phyloP scores from a whole-genome alignment of 2,113 vertebrate genomes.

The Romanogobio albipinnatus region DNA sequence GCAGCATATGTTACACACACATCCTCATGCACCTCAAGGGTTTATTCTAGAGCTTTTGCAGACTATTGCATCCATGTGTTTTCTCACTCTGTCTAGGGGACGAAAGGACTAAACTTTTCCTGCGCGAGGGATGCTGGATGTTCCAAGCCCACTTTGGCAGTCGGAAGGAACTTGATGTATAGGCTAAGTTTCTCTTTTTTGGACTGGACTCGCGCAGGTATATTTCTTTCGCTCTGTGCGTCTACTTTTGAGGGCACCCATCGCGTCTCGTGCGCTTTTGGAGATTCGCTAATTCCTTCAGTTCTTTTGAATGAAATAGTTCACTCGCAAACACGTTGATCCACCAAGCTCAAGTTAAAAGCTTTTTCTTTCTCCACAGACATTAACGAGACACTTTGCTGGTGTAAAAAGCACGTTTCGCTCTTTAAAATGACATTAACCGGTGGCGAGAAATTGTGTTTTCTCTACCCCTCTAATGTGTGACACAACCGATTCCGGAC shows the following conservation, averaged over 20 bases:
- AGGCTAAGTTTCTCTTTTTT: conserved; percentile 53
- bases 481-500: conserved; percentile 70
- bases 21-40: conserved; percentile 51
- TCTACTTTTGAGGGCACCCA: not conserved
- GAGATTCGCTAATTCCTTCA: not conserved
- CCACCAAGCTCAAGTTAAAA: conserved; percentile 59
- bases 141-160: conserved; percentile 72
- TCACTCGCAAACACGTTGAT: conserved; percentile 64
- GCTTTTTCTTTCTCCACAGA: conserved; percentile 67
- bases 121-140: conserved; percentile 76
- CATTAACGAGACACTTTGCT: conserved; percentile 60
- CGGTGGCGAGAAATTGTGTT: conserved; percentile 67
- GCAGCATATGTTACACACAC: conserved; percentile 62
- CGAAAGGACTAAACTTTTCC: conserved; percentile 59
- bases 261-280: not conserved
- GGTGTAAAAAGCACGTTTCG: conserved; percentile 52
- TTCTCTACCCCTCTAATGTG: conserved; percentile 75
- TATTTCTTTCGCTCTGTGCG: conserved; percentile 23
- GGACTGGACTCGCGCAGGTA: conserved; percentile 62
- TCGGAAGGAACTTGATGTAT: conserved; percentile 74
- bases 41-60: conserved; percentile 39
- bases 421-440: conserved; percentile 70
- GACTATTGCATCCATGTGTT: conserved; percentile 40
- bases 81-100: conserved; percentile 33
- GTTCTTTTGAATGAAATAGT: conserved; percentile 6